Evolutionary conservation across 2,888 invertebrate genomes (phyloP).

Genomic region (Heliconius ismenius): DNA sequence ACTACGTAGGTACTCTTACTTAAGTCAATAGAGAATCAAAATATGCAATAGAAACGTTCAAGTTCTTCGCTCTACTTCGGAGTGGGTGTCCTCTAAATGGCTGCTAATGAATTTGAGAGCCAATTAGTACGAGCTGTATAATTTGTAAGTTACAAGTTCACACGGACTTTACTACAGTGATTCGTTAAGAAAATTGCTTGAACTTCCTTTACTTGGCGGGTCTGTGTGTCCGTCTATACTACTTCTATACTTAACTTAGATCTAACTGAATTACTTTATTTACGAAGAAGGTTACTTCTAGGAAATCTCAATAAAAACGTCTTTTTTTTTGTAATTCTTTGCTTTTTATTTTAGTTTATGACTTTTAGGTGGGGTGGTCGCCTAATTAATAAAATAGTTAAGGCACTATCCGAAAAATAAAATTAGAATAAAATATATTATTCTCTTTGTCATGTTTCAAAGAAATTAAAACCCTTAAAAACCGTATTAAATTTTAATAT

Average conservation of each 20-base stretch:
- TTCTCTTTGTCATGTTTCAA: no score
- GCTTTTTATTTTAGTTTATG: no score
- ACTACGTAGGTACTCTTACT: neutral
- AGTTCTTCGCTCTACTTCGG: conserved; percentile 14
- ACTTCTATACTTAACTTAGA: neutral
- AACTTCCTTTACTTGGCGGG: neutral
- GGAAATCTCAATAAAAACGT: no score
- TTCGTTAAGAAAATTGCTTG: conserved; percentile 37
- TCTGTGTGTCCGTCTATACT: neutral
- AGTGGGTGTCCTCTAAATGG: conserved; percentile 38
- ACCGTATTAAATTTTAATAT: no score
- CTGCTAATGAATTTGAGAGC: conserved; percentile 49
- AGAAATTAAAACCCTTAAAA: no score
- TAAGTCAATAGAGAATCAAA: conserved; percentile 19
- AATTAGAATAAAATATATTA: no score
- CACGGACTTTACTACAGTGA: conserved; percentile 39
- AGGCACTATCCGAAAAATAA: no score
- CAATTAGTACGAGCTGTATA: conserved; percentile 63
- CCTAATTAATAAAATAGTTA: no score
- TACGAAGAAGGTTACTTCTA: neutral
- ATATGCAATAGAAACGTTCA: conserved; percentile 3
- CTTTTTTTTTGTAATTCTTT: no score
- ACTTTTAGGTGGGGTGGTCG: no score
- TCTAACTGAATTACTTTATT: neutral
- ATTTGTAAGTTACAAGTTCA: conserved; percentile 53